These are phyloP conservation scores for Petrocephalus zakoni DNA, from an alignment of 2,113 vertebrate species.

Conservation along the genomic window DNA sequence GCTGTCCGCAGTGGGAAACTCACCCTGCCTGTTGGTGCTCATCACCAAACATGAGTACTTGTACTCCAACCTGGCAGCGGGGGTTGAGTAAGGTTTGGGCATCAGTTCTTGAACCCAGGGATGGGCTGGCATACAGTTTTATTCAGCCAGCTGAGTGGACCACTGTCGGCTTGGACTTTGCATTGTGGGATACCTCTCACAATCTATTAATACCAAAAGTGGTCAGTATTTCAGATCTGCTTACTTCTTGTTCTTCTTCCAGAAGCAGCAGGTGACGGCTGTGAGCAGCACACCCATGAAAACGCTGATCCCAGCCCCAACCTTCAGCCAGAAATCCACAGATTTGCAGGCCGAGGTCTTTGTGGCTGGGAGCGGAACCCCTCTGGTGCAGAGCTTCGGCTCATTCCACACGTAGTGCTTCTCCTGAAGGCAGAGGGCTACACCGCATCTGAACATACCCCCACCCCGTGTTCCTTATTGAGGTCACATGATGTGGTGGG, in stretches of 20 bases:
- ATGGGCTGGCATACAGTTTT: neutral
- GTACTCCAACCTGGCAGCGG: constrained; percentile 77
- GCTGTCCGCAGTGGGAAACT: constrained; percentile 89
- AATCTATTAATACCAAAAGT: too few species aligned
- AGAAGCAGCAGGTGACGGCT: constrained; percentile 91
- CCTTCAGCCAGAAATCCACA: constrained; percentile 84
- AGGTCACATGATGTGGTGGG: neutral
- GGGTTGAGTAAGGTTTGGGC: neutral
- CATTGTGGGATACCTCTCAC: neutral
- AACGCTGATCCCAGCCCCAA: constrained; percentile 76
- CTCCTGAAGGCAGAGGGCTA: constrained; percentile 62
- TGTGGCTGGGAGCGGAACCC: constrained; percentile 78
- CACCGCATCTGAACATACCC: neutral
- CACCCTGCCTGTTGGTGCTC: constrained; percentile 91
- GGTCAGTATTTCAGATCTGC: constrained; percentile 19
- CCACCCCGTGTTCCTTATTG: neutral
- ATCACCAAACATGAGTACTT: constrained; percentile 95
- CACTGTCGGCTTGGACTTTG: neutral
- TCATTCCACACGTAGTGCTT: constrained; percentile 89
- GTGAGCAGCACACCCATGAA: constrained; percentile 79
- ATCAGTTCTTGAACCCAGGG: neutral
- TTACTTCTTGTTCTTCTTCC: constrained; percentile 97
- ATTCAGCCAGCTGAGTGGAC: neutral
- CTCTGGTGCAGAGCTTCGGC: constrained; percentile 82
- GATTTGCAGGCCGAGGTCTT: constrained; percentile 73